These are phyloP conservation scores for Chromoteleia sp. DNA, from an alignment of 2,888 invertebrate genomes.

Conservation along the genomic window DNA sequence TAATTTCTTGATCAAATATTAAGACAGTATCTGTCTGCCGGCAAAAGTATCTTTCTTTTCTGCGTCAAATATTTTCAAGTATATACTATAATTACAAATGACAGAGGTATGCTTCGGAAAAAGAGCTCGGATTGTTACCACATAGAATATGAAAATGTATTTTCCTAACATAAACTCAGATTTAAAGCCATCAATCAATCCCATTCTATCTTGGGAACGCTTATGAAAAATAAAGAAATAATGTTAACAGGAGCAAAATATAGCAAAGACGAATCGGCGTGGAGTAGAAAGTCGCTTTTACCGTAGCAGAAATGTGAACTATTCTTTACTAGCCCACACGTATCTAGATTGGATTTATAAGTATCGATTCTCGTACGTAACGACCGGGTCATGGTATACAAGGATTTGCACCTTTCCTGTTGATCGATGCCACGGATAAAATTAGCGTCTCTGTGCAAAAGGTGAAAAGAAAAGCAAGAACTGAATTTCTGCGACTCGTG, in stretches of 20 bases:
- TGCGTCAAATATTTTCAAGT: too few relatives aligned
- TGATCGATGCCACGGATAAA: constrained; percentile 69
- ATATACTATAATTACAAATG: background rate
- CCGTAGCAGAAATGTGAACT: constrained; percentile 66
- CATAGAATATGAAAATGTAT: background rate
- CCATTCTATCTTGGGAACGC: background rate
- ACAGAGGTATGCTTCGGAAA: too few relatives aligned
- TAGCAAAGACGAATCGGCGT: constrained; percentile 67
- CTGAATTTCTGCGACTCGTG: constrained; percentile 65
- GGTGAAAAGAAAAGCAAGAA: constrained; percentile 70
- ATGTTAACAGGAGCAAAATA: constrained; percentile 62
- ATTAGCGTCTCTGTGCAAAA: constrained; percentile 68
- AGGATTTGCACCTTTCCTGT: constrained; percentile 71
- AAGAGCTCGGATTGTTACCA: background rate
- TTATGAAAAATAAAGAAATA: constrained; percentile 47
- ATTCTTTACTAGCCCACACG: constrained; percentile 69
- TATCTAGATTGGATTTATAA: constrained; percentile 71
- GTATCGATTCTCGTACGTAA: constrained; percentile 69
- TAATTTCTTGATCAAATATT: too few relatives aligned
- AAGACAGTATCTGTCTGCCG: too few relatives aligned
- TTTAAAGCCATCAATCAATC: background rate
- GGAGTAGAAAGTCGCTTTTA: constrained; percentile 67
- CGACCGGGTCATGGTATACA: constrained; percentile 70
- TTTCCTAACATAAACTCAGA: background rate
- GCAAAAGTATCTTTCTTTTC: too few relatives aligned